Percentiles rank a stretch among this genome's conserved stretches.
Conservation (phyloP, 2,888 invertebrate species). For the Lysandra bellargus region DNA sequence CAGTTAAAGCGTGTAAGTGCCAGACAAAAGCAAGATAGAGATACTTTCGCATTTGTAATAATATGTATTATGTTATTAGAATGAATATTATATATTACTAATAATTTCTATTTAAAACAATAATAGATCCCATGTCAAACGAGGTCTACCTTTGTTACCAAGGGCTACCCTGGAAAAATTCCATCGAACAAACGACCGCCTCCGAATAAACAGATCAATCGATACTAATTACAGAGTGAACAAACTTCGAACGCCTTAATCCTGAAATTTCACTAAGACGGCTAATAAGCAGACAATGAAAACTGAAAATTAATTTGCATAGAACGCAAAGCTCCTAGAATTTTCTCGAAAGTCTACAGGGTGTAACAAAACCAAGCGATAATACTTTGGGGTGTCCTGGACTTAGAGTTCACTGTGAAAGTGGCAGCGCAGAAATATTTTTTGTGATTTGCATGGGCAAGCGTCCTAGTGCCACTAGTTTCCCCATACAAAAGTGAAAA, state of each 20-base stretch:
- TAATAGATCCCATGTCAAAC: too few relatives aligned
- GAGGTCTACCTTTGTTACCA: neutral
- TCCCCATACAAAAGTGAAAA: too few relatives aligned
- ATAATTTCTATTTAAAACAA: too few relatives aligned
- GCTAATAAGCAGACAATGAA: neutral
- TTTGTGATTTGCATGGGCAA: too few relatives aligned
- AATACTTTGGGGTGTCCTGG: too few relatives aligned
- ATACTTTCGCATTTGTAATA: too few relatives aligned
- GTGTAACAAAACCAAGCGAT: too few relatives aligned
- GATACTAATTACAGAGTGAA: neutral
- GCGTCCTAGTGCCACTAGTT: too few relatives aligned
- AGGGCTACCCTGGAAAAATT: neutral
- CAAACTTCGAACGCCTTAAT: neutral
- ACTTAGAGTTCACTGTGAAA: too few relatives aligned
- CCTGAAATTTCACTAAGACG: neutral
- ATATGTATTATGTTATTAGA: too few relatives aligned
- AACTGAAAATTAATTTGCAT: slow-evolving; percentile 4
- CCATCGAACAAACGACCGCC: neutral
- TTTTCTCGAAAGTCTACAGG: neutral
- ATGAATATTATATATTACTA: too few relatives aligned
- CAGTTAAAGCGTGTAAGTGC: neutral
- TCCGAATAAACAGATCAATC: neutral
- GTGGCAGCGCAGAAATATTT: too few relatives aligned
- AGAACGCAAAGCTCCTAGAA: neutral
- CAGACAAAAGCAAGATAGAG: neutral